phyloP scores from a whole-genome alignment of 2,113 vertebrate species.

The Carettochelys insculpta region DNA sequence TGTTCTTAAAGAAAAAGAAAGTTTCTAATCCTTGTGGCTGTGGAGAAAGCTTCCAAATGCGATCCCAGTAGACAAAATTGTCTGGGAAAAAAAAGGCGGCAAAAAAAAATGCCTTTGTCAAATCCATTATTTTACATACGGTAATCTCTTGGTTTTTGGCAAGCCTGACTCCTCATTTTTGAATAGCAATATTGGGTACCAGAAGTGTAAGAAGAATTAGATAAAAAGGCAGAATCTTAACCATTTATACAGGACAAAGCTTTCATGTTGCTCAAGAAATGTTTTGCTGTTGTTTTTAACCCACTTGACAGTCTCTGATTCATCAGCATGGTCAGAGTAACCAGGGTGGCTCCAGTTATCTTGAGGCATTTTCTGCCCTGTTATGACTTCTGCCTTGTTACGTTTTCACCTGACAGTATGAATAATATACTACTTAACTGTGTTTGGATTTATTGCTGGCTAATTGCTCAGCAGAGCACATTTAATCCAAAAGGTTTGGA shows the following conservation, averaged over 20 bases:
- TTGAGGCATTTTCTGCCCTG: background rate
- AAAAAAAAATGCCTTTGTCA: too few species aligned
- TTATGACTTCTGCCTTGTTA: background rate
- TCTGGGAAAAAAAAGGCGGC: too few species aligned
- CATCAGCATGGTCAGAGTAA: background rate
- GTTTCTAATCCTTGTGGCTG: too few species aligned
- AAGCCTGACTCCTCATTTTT: too few species aligned
- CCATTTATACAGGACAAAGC: background rate
- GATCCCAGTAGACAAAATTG: too few species aligned
- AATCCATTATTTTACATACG: too few species aligned
- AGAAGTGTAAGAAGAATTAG: too few species aligned
- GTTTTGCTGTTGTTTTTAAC: background rate
- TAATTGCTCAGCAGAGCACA: background rate
- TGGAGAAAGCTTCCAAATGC: too few species aligned
- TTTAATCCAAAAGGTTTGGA: background rate
- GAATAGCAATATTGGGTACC: too few species aligned
- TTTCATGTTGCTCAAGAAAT: background rate
- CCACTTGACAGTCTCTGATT: background rate
- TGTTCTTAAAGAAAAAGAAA: background rate
- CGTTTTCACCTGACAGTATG: background rate
- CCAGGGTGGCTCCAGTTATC: background rate
- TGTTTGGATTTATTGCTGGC: background rate
- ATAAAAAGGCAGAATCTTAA: too few species aligned
- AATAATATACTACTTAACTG: background rate
- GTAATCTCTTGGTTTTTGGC: too few species aligned